These are phyloP conservation scores for Kryptolebias ocellatus DNA, from an alignment of 2,797 vertebrate species.

Conservation along the genomic window DNA sequence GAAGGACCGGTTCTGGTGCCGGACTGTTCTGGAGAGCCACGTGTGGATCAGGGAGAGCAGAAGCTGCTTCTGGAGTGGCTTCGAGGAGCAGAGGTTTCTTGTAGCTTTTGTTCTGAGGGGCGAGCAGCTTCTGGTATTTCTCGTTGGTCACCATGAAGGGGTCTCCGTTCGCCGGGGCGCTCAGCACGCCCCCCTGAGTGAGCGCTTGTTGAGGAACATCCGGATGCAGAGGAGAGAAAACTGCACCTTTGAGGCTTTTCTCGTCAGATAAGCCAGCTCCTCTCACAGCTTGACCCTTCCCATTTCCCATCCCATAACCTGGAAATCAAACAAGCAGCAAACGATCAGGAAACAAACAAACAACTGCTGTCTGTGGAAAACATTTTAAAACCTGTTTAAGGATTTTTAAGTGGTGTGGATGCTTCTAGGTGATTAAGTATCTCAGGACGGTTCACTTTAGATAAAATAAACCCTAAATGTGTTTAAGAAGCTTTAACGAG, in stretches of 20 bases:
- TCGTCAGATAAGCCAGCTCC: conserved; percentile 29
- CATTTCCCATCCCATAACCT: conserved; percentile 68
- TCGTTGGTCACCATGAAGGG: conserved; percentile 51
- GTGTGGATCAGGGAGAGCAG: conserved; percentile 25
- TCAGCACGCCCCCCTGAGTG: conserved; percentile 20
- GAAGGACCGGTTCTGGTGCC: conserved; percentile 29
- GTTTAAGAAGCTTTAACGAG: too few relatives aligned
- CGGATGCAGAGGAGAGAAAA: conserved; percentile 51
- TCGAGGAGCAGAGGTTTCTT: conserved; percentile 29
- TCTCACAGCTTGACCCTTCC: conserved; percentile 45
- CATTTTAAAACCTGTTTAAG: too few relatives aligned
- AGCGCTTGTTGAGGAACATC: conserved; percentile 31
- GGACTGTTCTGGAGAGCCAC: conserved; percentile 27
- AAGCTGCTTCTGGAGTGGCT: conserved; percentile 32
- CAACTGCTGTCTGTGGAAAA: too few relatives aligned
- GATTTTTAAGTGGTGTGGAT: too few relatives aligned
- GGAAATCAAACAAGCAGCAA: conserved; percentile 19
- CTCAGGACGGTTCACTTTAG: too few relatives aligned
- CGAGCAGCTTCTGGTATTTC: conserved; percentile 52
- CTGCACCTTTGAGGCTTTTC: conserved; percentile 63
- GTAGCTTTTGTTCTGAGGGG: conserved; percentile 61
- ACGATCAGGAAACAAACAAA: not conserved
- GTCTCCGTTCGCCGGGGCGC: conserved; percentile 27
- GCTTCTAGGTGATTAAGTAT: not conserved
- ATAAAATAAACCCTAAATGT: not conserved